Percentiles rank a stretch among this genome's conserved stretches.
Conservation (phyloP, 2,888 invertebrate genomes). For the Alloscopus bannaensis region DNA sequence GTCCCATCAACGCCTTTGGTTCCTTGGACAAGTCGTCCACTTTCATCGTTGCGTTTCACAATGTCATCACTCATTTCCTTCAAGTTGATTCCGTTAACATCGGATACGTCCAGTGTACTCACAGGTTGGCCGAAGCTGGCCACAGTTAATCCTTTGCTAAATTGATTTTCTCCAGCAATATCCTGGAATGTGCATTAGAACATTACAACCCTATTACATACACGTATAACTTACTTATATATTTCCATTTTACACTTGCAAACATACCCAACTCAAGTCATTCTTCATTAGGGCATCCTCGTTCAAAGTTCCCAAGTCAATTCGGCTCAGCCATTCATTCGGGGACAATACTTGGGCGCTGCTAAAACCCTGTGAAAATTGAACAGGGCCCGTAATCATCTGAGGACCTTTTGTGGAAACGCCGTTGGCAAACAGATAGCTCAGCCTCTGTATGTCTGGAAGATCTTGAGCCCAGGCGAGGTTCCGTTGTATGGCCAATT, state of each 20-base stretch:
- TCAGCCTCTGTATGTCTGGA: slow-evolving; percentile 33
- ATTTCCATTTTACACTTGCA: not conserved
- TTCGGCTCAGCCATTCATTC: slow-evolving; percentile 55
- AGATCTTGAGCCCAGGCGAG: slow-evolving; percentile 51
- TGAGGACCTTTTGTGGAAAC: slow-evolving; percentile 49
- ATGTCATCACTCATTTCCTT: slow-evolving; percentile 42
- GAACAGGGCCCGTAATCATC: slow-evolving; percentile 50
- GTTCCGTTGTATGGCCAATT: slow-evolving; percentile 53
- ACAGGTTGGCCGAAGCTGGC: slow-evolving; percentile 28
- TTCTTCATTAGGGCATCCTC: slow-evolving; percentile 53
- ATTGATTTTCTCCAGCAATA: slow-evolving; percentile 44
- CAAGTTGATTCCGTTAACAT: slow-evolving; percentile 53
- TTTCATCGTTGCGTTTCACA: slow-evolving; percentile 13
- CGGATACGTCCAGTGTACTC: slow-evolving; percentile 16
- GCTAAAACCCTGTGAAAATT: slow-evolving; percentile 54
- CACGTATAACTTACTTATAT: too few species aligned
- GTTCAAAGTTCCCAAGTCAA: slow-evolving; percentile 61
- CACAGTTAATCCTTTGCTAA: slow-evolving; percentile 33
- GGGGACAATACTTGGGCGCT: slow-evolving; percentile 20
- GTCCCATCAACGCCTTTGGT: slow-evolving; percentile 34
- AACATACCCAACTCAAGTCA: not conserved
- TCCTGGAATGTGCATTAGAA: too few species aligned
- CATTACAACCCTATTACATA: too few species aligned
- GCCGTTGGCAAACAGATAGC: slow-evolving; percentile 59
- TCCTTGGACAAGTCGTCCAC: slow-evolving; percentile 28